Evolutionary conservation across 2,888 invertebrate genomes (phyloP), one percentile per base, ranked within the genome.

Genomic region (Diachrysia chrysitis): DNA sequence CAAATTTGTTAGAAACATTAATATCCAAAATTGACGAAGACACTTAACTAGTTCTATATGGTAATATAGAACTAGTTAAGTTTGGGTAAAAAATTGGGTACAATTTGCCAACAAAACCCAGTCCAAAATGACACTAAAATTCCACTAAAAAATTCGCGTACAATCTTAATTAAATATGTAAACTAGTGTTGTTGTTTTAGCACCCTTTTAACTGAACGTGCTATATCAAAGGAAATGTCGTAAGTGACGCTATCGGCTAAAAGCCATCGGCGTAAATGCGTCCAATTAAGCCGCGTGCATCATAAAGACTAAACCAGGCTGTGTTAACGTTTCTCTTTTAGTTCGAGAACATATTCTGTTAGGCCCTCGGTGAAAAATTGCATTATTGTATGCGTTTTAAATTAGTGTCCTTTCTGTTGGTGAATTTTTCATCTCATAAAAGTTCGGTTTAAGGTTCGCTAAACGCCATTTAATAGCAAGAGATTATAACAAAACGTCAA

Each of bases 221-320:
- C 86, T 87, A 92, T 93, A 94, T 94, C 94, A 88, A 86, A 88
- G 90, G 88, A 89, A 87, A 89, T 86, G 91, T 90, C 92, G 90
- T 86, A 87, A 89, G 83, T 91, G 93, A 92, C 93, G 85, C 83
- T 93, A 93, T 93, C 93, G 83, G 83, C 78, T 86, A 83, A 87
- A 89, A 89, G 83, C 87, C 87, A 90, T 91, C 87, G 86, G 86
- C 84, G 86, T 89, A 88, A 93, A 91, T 91, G 91, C 87, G 87
- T 89, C 89, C 89, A 91, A 91, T 91, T 91, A 90, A 82, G 84
- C 81, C 70, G 76, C 73, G 76, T 80, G 84, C 85, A 82, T 83
- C 82, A 83, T 81, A 81, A 83, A 86, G 76, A 81, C 83, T 81
- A 83, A 83, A 86, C 80, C 75, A 83, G 79, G 71, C 74, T 25